Conservation (phyloP, 1,140 invertebrate genomes). For the Drosophila watanabei region DNA sequence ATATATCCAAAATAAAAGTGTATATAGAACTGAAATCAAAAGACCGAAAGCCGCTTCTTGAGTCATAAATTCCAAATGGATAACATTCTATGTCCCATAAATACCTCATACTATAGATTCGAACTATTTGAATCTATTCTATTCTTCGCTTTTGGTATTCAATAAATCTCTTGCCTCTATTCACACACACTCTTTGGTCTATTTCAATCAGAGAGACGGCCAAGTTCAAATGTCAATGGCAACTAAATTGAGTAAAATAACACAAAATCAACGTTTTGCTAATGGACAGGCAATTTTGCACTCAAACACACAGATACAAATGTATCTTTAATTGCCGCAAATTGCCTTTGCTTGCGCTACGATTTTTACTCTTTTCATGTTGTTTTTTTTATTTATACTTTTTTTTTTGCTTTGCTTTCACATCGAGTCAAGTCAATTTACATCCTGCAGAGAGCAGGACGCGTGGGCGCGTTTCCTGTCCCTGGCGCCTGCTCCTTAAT, state of each 20-base stretch:
- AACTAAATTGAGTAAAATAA: constrained; percentile 67
- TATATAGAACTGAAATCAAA: constrained; percentile 12
- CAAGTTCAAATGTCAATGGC: constrained; percentile 84
- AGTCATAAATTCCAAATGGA: constrained; percentile 41
- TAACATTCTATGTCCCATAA: constrained; percentile 21
- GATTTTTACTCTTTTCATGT: constrained; percentile 26
- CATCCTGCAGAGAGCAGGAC: constrained; percentile 42
- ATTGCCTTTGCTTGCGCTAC: constrained; percentile 60
- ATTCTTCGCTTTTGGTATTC: constrained; percentile 31
- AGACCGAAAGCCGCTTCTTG: constrained; percentile 34
- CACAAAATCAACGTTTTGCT: constrained; percentile 59
- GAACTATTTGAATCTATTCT: constrained; percentile 32
- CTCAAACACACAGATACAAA: constrained; percentile 43
- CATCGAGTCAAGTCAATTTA: constrained; percentile 45
- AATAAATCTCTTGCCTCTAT: constrained; percentile 50
- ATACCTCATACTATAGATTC: constrained; percentile 20
- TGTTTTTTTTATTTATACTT: not conserved
- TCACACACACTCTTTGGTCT: constrained; percentile 44
- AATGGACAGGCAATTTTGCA: constrained; percentile 71
- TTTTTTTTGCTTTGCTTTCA: constrained; percentile 21
- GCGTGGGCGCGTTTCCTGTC: constrained; percentile 55
- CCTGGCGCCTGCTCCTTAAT: constrained; percentile 54
- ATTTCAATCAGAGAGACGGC: constrained; percentile 53
- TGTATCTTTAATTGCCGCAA: constrained; percentile 65
- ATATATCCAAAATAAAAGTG: not conserved